Evolutionary conservation across 2,797 vertebrate species (phyloP).

Genomic region (Pachyuromys duprasi): DNA sequence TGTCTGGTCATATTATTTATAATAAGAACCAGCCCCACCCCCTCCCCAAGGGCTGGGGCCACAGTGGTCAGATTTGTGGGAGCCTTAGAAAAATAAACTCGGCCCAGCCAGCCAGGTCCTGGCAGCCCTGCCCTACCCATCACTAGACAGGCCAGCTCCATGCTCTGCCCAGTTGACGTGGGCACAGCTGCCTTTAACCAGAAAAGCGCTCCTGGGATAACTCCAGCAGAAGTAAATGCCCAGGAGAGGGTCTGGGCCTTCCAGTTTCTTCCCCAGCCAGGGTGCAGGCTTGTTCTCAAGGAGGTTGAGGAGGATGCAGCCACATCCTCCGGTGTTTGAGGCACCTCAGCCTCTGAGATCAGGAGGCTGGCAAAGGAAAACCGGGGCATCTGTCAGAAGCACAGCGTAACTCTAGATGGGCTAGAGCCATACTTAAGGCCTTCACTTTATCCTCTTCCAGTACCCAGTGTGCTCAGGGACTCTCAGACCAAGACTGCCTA

Average conservation of each 20-base stretch:
- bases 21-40: constrained; percentile 62
- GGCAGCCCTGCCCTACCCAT: constrained; percentile 38
- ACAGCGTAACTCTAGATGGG: background rate
- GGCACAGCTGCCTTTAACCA: constrained; percentile 38
- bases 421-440: background rate
- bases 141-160: constrained; percentile 30
- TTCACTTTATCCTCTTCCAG: background rate
- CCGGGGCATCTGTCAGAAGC: background rate
- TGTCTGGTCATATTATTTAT: constrained; percentile 71
- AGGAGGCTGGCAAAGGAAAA: background rate
- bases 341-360: background rate
- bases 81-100: constrained; percentile 72
- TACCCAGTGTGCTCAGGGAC: background rate
- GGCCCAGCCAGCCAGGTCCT: constrained; percentile 30
- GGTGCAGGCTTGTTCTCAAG: background rate
- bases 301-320: background rate
- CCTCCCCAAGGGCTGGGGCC: constrained; percentile 52
- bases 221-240: constrained; percentile 10
- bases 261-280: background rate
- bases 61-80: constrained; percentile 69
- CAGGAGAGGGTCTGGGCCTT: background rate
- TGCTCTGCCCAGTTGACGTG: constrained; percentile 3
- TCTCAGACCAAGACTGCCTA: background rate
- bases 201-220: constrained; percentile 67
- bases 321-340: background rate